Base-by-base conservation (phyloP, 64 coral and sea anemone species). In the Montipora efflorescens region DNA sequence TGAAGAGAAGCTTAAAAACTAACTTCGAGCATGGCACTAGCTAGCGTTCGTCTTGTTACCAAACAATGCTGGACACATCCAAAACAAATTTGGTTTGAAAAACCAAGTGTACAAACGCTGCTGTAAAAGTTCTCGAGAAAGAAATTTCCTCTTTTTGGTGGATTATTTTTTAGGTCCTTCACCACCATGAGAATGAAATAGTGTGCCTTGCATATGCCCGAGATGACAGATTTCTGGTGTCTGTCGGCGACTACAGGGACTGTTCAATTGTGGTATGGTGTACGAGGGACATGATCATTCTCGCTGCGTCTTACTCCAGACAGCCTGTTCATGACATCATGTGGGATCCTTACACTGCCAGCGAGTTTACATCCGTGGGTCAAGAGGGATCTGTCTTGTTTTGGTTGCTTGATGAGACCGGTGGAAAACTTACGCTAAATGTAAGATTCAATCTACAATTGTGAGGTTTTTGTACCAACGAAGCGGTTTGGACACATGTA, bases 211-310 rank as follows among this genome's bases (percentile, higher is more conserved):
- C 92, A 14, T 99, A 99, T 58, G 89, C 98, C 53, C 81, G 95
- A 69, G 98, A 99, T 88, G 98, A 99, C 83, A 87, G 98, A 55
- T 96, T 96, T 75, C 87, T 99, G 28, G 94, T 99, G 69, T 99
- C 98, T 47, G 95, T 99, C 9, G 98, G 98, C 23, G 98, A 99
- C 84, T 99, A 96, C 80, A 93, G 84, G 76, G 95, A 99, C 15
- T 96, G 95, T 79, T 99, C 98, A 52, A 89, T 99, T 48, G 89
- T 96, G 12, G 92, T 99, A 13, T 99, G 98, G 98, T 91, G 95
- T 28, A 96, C 92, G 16, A 67, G 78, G 76, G 82, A 94, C 22
- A 92, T 96, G 73, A 90, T 92, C 10, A 88, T 96, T 15, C 67
- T 99, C 5, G 87, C 98, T 46, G 82, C 98, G 47, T 99, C 98